Base-by-base conservation (phyloP, 2,888 invertebrate genomes). In the Arge pagana region DNA sequence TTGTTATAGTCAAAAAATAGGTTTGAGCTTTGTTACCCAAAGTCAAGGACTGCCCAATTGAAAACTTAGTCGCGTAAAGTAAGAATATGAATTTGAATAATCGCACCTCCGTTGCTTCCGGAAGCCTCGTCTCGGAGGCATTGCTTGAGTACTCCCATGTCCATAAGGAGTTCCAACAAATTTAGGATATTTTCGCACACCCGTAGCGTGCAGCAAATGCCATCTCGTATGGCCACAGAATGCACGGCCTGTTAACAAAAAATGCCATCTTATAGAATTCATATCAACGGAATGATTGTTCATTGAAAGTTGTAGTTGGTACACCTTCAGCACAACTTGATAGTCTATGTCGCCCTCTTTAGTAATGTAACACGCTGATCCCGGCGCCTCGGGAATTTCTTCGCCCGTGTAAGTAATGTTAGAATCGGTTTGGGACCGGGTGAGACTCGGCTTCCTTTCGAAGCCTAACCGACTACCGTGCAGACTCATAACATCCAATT, bases 151-250 rank as follows among this genome's bases (percentile, higher is more conserved):
- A 95, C 88, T 0, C 93, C 93, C 76, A 96, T 86, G 67, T 96
- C 94, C 78, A 98, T 85, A 1, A 99, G 78, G 0, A 95, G 84
- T 70, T 97, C 96, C 4, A 96, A 85, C 49, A 98, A 82, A 74
- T 96, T 96, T 13, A 99, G 78, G 66, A 96, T 90, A 2, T 93
- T 90, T 77, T 97, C 96, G 76, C 96, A 89, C 2, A 98, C 92
- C 18, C 96, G 83, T 16, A 94, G 79, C 0, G 93, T 93, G 66
- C 92, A 91, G 65, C 88, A 87, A 55, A 86, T 85, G 56, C 85
- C 86, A 68, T 96, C 95, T 72, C 94, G 85, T 59, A 93, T 84
- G 1, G 93, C 87, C 7, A 94, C 88, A 52, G 89, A 86, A 71
- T 94, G 93, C 0, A 95, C 86, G 5, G 93, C 95, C 87, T 94